Conservation (phyloP, 2,797 vertebrate species). For the Poecilia picta region DNA sequence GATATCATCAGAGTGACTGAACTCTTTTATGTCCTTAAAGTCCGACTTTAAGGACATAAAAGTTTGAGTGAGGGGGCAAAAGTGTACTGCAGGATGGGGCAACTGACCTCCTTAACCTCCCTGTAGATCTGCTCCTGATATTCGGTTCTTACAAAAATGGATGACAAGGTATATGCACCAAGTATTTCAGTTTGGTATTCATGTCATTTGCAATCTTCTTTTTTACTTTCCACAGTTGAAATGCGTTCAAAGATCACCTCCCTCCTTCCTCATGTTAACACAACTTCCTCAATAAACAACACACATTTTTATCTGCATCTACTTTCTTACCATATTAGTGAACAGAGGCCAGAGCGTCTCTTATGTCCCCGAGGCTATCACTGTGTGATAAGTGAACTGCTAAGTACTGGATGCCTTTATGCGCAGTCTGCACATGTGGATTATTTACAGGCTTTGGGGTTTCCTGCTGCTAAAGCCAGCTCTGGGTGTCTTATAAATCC, state of each 20-base stretch:
- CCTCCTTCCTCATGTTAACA: slow-evolving; percentile 51
- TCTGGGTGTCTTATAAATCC: slow-evolving; percentile 79
- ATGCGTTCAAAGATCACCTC: slow-evolving; percentile 70
- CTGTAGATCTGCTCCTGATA: too few relatives aligned
- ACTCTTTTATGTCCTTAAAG: too few relatives aligned
- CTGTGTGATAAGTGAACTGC: slow-evolving; percentile 75
- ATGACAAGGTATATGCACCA: slow-evolving; percentile 76
- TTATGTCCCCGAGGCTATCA: slow-evolving; percentile 72
- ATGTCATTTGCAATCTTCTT: slow-evolving; percentile 67
- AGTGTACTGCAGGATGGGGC: too few relatives aligned
- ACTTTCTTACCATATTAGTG: slow-evolving; percentile 71
- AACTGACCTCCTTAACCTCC: too few relatives aligned
- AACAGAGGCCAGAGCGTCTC: slow-evolving; percentile 67
- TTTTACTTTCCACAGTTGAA: slow-evolving; percentile 63
- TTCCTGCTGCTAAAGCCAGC: slow-evolving; percentile 81
- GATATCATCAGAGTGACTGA: too few relatives aligned
- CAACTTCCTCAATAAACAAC: slow-evolving; percentile 75
- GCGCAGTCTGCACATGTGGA: slow-evolving; percentile 77
- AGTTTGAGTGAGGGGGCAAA: too few relatives aligned
- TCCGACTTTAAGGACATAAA: too few relatives aligned
- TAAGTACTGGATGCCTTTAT: slow-evolving; percentile 81
- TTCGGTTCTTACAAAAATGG: slow-evolving; percentile 48
- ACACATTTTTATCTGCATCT: slow-evolving; percentile 70
- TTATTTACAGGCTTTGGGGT: slow-evolving; percentile 83
- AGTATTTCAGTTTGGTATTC: slow-evolving; percentile 61